Conservation (phyloP, 2,797 vertebrate genomes). For the Dermochelys coriacea region DNA sequence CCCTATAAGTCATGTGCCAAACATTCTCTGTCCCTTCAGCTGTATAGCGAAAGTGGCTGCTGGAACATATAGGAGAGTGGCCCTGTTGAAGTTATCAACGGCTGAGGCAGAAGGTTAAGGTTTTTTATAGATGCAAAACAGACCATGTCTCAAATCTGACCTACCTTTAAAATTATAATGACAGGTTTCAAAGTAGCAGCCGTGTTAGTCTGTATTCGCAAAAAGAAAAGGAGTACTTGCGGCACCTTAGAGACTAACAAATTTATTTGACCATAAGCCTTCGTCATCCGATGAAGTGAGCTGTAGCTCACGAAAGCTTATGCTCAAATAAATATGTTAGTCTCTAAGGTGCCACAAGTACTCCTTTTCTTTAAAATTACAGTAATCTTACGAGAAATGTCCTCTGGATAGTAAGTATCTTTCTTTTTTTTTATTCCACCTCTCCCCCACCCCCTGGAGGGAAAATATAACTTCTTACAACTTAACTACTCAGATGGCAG, state of each 20-base stretch:
- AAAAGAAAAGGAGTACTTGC: no score
- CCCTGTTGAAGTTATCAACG: accelerated
- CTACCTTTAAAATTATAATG: not conserved
- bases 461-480: conserved; percentile 23
- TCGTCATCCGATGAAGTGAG: no score
- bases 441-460: not conserved
- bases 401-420: not conserved
- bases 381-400: not conserved
- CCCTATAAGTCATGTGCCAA: not conserved
- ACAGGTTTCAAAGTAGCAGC: no score
- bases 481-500: not conserved
- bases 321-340: no score
- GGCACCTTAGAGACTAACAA: no score
- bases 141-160: not conserved
- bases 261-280: no score
- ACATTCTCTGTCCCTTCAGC: not conserved
- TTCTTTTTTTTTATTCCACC: accelerated
- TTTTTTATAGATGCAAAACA: accelerated
- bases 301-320: no score
- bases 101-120: not conserved
- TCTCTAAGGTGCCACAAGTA: no score
- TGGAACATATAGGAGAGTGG: accelerated
- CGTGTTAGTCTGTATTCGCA: no score
- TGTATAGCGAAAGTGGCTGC: accelerated
- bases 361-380: not conserved